Conservation (phyloP, 2,888 invertebrate species). For the Resseliella maxima region DNA sequence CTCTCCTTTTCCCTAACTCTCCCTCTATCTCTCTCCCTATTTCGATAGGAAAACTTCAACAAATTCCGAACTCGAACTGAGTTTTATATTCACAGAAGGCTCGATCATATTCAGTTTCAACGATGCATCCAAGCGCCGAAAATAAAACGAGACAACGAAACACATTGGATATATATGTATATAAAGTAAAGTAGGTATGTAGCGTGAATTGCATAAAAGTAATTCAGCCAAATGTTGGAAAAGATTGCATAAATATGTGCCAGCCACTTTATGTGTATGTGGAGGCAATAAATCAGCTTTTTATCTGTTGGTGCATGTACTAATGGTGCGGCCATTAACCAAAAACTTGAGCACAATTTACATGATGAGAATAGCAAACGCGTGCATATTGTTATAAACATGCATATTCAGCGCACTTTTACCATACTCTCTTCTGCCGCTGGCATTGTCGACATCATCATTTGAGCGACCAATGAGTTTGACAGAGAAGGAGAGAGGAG, state of each 20-base stretch:
- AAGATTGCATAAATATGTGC: constrained; percentile 55
- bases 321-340: constrained; percentile 54
- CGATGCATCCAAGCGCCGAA: no score
- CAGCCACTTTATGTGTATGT: constrained; percentile 21
- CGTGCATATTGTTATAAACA: constrained; percentile 53
- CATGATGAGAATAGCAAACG: constrained; percentile 53
- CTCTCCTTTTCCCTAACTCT: no score
- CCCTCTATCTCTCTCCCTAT: no score
- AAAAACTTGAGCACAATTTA: constrained; percentile 51
- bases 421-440: background rate
- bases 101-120: no score
- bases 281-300: constrained; percentile 50
- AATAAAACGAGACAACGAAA: no score
- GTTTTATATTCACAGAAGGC: no score
- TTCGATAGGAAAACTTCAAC: constrained; percentile 40
- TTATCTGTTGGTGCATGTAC: constrained; percentile 52
- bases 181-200: background rate
- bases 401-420: constrained; percentile 47
- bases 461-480: background rate
- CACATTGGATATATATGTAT: no score
- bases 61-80: background rate
- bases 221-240: constrained; percentile 42
- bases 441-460: background rate
- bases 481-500: no score
- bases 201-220: constrained; percentile 38